Base-by-base conservation (phyloP, 2,888 invertebrate species). In the Eutolmus rufibarbis region DNA sequence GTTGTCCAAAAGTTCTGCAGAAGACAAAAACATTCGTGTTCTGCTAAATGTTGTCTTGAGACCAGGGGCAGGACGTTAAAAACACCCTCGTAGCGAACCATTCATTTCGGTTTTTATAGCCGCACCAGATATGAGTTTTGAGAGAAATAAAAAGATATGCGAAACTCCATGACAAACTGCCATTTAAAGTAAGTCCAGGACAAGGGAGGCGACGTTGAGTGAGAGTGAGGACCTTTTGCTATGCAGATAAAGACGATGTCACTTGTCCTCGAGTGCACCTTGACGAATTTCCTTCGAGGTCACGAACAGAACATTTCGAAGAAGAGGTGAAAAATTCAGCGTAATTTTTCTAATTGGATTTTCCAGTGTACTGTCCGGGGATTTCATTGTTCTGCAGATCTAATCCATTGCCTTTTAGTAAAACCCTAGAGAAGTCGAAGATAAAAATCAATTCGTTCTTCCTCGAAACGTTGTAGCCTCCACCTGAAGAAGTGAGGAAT, bases 1-100 rank as follows among this genome's bases (percentile, higher is more conserved):
- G 51, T 86, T 86, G 77, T 86, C 51, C 86, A 86, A 86, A 86
- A 76, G 51, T 86, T 86, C 86, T 86, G 77, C 51, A 86, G 46
- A 56, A 86, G 77, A 86, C 86, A 86, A 86, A 86, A 86, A 86
- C 76, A 77, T 86, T 76, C 19, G 19, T 34, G 46, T 74, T 74
- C 76, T 77, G 8, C 46, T 51, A 86, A 86, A 77, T 86, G 77
- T 51, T 86, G 56, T 77, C 77, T 34, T 40, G 86, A 76, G 86
- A 86, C 76, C 34, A 43, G 76, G 9, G 23, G 51, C 56, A 23
- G 31, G 5, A 51, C 76, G 28, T 51, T 51, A 77, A 77, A 84
- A 51, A 77, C 51, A 77, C 51, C 57, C 82, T 82, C 57, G 34
- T 19, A 37, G 28, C 23, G 56, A 51, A 28, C 82, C 28, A 46